A percentile compares a stretch with the other conserved stretches of the same genome.
Conservation (phyloP, 1,140 invertebrate genomes). For the Pseudobourletiella spinata region DNA sequence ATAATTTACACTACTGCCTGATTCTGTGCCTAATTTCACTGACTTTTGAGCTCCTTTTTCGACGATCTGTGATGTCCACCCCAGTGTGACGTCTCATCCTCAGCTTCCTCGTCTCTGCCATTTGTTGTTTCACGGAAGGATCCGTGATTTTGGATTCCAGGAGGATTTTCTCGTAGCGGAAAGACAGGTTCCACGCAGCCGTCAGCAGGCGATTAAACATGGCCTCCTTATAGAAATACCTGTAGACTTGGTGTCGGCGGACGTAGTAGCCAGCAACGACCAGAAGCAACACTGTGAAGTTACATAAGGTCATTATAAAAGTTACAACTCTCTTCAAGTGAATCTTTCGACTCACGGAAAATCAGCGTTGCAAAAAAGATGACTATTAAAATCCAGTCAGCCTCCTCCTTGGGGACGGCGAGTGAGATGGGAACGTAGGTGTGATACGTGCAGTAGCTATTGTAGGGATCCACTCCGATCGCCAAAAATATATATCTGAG, state of each 20-base stretch:
- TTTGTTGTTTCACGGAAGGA: not conserved
- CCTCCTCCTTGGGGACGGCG: not conserved
- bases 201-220: constrained; percentile 5
- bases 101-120: not conserved
- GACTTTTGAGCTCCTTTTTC: too few species aligned
- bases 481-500: constrained; percentile 13
- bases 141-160: not conserved
- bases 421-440: constrained; percentile 5
- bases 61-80: too few species aligned
- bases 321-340: not conserved
- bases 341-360: not conserved
- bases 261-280: constrained; percentile 3
- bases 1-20: too few species aligned
- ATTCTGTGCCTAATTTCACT: too few species aligned
- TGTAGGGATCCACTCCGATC: constrained; percentile 6
- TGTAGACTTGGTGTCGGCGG: not conserved
- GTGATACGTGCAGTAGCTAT: constrained; percentile 4
- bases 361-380: not conserved
- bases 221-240: constrained; percentile 2
- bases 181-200: constrained; percentile 17
- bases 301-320: too few species aligned
- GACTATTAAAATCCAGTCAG: not conserved
- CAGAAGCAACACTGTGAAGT: constrained; percentile 1
- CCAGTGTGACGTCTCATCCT: too few species aligned
- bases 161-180: constrained; percentile 15